phyloP scores from a whole-genome alignment of 30 jellyfish, hydroid and myxozoan genomes.

The Chrysaora quinquecirrha region DNA sequence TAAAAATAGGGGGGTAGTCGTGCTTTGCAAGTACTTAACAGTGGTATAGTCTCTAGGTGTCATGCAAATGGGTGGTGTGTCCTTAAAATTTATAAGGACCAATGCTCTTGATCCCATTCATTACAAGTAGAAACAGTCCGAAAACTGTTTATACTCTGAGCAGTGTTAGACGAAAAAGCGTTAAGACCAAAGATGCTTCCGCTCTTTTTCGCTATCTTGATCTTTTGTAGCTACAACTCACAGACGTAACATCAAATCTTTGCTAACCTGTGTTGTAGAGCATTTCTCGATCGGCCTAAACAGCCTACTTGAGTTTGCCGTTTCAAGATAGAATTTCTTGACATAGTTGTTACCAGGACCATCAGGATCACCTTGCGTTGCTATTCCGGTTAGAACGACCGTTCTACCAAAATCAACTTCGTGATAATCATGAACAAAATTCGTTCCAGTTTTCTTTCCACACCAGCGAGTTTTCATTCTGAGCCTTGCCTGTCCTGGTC shows the following conservation, averaged over 20 bases:
- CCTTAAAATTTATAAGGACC: too few species aligned
- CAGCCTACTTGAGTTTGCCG: not conserved
- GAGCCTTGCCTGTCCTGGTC: constrained; percentile 19
- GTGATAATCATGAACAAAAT: not conserved
- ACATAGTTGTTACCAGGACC: not conserved
- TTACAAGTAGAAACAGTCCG: too few species aligned
- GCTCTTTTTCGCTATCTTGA: too few species aligned
- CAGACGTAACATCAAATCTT: not conserved
- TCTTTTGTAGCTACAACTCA: not conserved
- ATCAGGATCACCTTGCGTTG: constrained; percentile 35
- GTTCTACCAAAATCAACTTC: constrained; percentile 31
- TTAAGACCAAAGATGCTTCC: too few species aligned
- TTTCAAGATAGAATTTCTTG: constrained; percentile 14
- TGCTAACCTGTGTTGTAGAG: not conserved
- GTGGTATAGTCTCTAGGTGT: too few species aligned
- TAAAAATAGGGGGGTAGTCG: too few species aligned
- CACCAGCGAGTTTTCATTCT: not conserved
- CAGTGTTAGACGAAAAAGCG: too few species aligned
- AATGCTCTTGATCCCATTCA: too few species aligned
- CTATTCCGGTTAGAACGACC: constrained; percentile 19
- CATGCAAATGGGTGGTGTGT: too few species aligned
- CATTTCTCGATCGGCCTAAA: not conserved
- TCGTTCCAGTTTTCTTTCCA: not conserved
- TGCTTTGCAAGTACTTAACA: too few species aligned
- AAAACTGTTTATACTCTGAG: too few species aligned